Conservation (phyloP, 2,797 vertebrate species). For the Pangasius sanitwongsei region DNA sequence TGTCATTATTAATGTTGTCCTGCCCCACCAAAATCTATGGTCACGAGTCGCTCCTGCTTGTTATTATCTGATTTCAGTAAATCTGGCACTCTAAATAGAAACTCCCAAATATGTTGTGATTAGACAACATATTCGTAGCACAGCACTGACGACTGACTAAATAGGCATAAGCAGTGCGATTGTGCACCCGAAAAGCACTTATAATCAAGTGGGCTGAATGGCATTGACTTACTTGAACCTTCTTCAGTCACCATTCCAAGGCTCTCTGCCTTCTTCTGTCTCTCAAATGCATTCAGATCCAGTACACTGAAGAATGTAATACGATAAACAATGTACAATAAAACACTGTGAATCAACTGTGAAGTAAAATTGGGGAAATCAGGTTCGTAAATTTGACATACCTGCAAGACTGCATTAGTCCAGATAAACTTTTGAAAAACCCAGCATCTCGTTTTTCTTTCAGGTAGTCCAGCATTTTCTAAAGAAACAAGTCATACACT, state of each 20-base stretch:
- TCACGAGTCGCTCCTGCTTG: neutral
- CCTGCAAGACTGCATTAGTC: slow-evolving; percentile 99
- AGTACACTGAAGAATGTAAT: slow-evolving; percentile 79
- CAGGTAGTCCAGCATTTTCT: slow-evolving; percentile 99
- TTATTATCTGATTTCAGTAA: neutral
- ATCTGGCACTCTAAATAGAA: neutral
- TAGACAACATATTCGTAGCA: neutral
- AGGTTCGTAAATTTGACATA: slow-evolving; percentile 50
- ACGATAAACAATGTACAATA: neutral
- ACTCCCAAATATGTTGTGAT: neutral
- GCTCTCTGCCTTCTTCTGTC: slow-evolving; percentile 99
- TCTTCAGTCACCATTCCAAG: slow-evolving; percentile 99
- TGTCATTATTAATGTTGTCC: neutral
- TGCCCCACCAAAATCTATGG: neutral
- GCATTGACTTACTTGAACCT: slow-evolving; percentile 91
- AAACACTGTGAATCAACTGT: neutral
- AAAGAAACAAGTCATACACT: slow-evolving; percentile 30
- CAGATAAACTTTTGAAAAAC: slow-evolving; percentile 97
- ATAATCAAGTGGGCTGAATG: neutral
- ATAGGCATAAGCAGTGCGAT: neutral
- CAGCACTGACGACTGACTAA: neutral
- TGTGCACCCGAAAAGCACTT: neutral
- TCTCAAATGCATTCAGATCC: slow-evolving; percentile 99
- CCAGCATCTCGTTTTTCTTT: slow-evolving; percentile 97
- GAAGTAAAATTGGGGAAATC: neutral